Evolutionary conservation across 2,113 vertebrate species (phyloP), one percentile per base, ranked within the genome.

Genomic region (Serilophus lunatus): DNA sequence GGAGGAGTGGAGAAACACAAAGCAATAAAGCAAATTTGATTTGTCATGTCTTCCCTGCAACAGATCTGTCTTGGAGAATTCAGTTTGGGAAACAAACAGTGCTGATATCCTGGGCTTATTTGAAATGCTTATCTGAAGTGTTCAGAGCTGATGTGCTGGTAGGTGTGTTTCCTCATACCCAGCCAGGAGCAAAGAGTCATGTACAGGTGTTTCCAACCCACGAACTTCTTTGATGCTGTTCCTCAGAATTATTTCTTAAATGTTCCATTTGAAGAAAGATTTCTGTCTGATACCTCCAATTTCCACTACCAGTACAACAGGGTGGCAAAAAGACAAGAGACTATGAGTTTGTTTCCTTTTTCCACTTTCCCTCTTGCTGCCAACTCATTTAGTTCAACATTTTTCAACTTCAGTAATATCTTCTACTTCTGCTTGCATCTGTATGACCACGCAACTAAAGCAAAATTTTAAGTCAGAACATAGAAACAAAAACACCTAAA

Each of bases 331-430:
- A 13, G 3, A 24, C 47, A 71, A 19, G 12, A 19, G 5, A 5
- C 9, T 0, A 0, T 1, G 2, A 0, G 25, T 71, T 80, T n/a
- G 8, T 12, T 59, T 35, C 5, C n/a, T 66, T 54, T 18, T 90
- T 45, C 24, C 47, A 18, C 8, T 84, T 84, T 61, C 38, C 19
- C n/a, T 13, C 16, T 36, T 78, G 33, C 31, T 76, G 53, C 28
- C 13, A 59, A n/a, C 22, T 64, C n/a, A 10, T 28, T 61, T 20
- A 26, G 9, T 24, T 19, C 20, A 47, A 9, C 28, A 20, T 36
- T 82, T 63, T 51, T 68, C 44, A 54, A 12, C 7, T 59, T 66
- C 35, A 24, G 33, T 42, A 59, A 59, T 12, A 23, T 20, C 47
- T 54, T 60, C 68, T 61, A 9, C 17, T 61, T 72, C 45, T 54